Evolutionary conservation across 2,113 vertebrate genomes (phyloP).

Genomic region (Trachemys scripta): DNA sequence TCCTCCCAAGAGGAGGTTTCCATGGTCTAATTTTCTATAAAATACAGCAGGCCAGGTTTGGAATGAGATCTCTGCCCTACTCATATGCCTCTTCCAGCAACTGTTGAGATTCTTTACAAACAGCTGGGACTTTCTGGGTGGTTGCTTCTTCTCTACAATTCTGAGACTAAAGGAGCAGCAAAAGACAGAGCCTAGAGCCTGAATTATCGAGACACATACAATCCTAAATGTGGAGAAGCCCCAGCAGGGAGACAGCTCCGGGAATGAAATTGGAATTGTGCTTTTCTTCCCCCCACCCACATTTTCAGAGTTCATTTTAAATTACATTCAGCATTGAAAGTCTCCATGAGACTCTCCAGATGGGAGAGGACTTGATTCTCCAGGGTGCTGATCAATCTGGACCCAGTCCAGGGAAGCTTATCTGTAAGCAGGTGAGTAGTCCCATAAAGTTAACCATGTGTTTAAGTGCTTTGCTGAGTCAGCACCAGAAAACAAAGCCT

Average conservation of each 20-base stretch:
- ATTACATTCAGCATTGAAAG: constrained; percentile 58
- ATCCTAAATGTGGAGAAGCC: constrained; percentile 26
- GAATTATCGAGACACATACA: background rate
- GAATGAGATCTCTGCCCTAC: background rate
- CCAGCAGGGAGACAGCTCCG: background rate
- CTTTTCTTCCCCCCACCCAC: constrained; percentile 9
- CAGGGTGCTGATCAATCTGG: constrained; percentile 64
- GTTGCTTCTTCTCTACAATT: background rate
- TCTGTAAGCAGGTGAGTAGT: constrained; percentile 8
- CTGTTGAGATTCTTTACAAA: background rate
- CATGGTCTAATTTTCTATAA: background rate
- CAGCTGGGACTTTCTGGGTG: background rate
- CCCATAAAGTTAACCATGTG: background rate
- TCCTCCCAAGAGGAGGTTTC: background rate
- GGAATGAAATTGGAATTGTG: background rate
- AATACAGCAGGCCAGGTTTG: background rate
- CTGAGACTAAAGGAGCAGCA: background rate
- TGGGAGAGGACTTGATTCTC: constrained; percentile 54
- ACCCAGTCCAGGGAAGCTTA: constrained; percentile 30
- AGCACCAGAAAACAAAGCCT: background rate
- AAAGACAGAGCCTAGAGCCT: background rate
- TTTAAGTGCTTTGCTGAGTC: background rate
- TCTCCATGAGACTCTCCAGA: constrained; percentile 68
- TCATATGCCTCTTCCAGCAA: background rate
- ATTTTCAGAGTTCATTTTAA: constrained; percentile 46